phyloP scores from a whole-genome alignment of 2,797 vertebrate species.

The Sebastes matsubarae region DNA sequence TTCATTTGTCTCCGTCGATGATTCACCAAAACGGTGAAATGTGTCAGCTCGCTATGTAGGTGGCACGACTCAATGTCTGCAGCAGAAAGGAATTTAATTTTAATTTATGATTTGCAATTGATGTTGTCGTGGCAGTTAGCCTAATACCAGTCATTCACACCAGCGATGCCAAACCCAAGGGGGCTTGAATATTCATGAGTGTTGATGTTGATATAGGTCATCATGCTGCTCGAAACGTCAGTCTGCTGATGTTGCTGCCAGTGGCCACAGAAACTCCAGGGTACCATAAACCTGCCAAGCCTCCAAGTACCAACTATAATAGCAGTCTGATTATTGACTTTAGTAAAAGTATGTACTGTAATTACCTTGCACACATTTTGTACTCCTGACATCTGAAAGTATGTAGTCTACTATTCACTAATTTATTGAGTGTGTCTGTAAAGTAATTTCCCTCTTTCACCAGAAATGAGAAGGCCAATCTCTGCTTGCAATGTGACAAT shows the following conservation, averaged over 20 bases:
- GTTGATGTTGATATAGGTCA: slow-evolving; percentile 52
- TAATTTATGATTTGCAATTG: slow-evolving; percentile 60
- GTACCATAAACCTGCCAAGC: slow-evolving; percentile 33
- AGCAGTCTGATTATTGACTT: slow-evolving; percentile 44
- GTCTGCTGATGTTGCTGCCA: slow-evolving; percentile 33
- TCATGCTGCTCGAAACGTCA: slow-evolving; percentile 33
- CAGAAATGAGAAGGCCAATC: slow-evolving; percentile 4
- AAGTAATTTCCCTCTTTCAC: slow-evolving; percentile 23
- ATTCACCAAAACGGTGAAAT: slow-evolving; percentile 48
- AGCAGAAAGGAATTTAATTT: slow-evolving; percentile 51
- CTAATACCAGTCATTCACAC: slow-evolving; percentile 52
- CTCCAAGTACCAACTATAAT: slow-evolving; percentile 32
- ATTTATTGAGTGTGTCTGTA: slow-evolving; percentile 29
- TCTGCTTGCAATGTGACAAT: background rate
- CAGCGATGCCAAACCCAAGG: slow-evolving; percentile 44
- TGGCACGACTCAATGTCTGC: slow-evolving; percentile 38
- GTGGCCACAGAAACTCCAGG: slow-evolving; percentile 32
- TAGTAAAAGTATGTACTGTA: slow-evolving; percentile 17
- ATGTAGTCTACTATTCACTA: background rate
- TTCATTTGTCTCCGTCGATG: slow-evolving; percentile 44
- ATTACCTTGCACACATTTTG: slow-evolving; percentile 24
- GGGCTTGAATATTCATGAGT: slow-evolving; percentile 55
- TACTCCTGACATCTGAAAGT: slow-evolving; percentile 14
- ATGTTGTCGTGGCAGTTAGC: slow-evolving; percentile 60
- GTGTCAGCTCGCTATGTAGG: slow-evolving; percentile 54